A percentile compares a stretch with the other conserved stretches of the same genome.
Conservation (phyloP, 2,113 vertebrate genomes). For the Miniopterus natalensis region DNA sequence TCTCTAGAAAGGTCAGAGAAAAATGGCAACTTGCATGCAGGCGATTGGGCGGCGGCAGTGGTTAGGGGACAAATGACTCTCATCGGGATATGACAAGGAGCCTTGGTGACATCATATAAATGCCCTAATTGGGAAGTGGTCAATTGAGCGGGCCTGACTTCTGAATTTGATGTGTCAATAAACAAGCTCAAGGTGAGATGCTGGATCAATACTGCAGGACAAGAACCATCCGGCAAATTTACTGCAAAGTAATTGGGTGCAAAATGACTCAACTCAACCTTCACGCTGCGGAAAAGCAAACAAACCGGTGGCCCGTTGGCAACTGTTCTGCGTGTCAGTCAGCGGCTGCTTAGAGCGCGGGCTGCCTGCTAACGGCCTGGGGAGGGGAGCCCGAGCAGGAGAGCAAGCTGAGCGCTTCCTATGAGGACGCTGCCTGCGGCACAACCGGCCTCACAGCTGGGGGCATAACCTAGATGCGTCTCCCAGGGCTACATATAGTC, state of each 20-base stretch:
- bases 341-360: constrained; percentile 87
- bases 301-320: constrained; percentile 87
- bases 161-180: constrained; percentile 99
- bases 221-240: constrained; percentile 99
- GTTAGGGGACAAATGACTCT: constrained; percentile 88
- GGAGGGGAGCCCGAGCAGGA: constrained; percentile 70
- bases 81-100: constrained; percentile 92
- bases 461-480: constrained; percentile 68
- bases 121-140: constrained; percentile 99
- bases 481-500: constrained; percentile 67
- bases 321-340: constrained; percentile 91
- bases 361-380: constrained; percentile 87
- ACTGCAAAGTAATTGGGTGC: constrained; percentile 98
- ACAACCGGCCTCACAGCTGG: constrained; percentile 74
- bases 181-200: constrained; percentile 99
- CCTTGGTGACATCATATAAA: constrained; percentile 98
- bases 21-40: constrained; percentile 89
- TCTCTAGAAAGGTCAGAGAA: constrained; percentile 93
- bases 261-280: constrained; percentile 96
- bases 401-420: neutral
- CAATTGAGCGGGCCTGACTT: constrained; percentile 94
- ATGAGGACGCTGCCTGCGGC: constrained; percentile 71
- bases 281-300: constrained; percentile 92
- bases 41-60: constrained; percentile 82
- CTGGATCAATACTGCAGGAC: constrained; percentile 98